These are phyloP conservation scores for Coluber constrictor DNA, from an alignment of 2,797 vertebrate genomes.

Conservation along the genomic window DNA sequence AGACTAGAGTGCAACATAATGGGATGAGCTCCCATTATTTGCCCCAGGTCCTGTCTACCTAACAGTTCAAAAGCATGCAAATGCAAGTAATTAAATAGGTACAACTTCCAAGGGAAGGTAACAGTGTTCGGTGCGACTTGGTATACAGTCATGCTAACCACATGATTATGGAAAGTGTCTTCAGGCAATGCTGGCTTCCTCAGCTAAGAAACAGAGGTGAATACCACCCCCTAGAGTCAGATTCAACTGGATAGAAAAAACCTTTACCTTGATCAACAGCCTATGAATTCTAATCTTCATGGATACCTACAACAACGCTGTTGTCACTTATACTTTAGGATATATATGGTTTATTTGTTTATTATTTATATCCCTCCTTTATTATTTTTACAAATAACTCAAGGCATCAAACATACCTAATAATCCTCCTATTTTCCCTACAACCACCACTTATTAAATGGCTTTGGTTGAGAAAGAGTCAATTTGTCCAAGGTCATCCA, in stretches of 20 bases:
- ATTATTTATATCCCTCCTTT: background rate
- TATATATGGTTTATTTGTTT: background rate
- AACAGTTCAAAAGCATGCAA: background rate
- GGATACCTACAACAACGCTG: background rate
- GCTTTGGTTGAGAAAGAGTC: background rate
- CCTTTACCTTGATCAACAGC: background rate
- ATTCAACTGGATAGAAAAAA: background rate
- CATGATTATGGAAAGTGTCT: background rate
- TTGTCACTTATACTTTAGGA: background rate
- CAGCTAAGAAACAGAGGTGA: background rate
- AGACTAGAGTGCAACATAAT: background rate
- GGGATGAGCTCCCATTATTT: background rate
- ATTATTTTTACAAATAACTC: background rate
- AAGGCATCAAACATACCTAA: background rate
- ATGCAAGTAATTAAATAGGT: background rate
- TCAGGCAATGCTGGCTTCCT: background rate
- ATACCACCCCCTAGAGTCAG: background rate
- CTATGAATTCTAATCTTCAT: background rate
- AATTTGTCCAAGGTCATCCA: background rate
- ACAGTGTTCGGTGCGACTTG: background rate
- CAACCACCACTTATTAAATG: background rate
- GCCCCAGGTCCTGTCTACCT: background rate
- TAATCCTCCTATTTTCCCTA: background rate
- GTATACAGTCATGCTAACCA: background rate
- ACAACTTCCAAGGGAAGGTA: background rate